Evolutionary conservation across 2,797 vertebrate genomes (phyloP).

Genomic region (Microctenopoma stevenorrisi): DNA sequence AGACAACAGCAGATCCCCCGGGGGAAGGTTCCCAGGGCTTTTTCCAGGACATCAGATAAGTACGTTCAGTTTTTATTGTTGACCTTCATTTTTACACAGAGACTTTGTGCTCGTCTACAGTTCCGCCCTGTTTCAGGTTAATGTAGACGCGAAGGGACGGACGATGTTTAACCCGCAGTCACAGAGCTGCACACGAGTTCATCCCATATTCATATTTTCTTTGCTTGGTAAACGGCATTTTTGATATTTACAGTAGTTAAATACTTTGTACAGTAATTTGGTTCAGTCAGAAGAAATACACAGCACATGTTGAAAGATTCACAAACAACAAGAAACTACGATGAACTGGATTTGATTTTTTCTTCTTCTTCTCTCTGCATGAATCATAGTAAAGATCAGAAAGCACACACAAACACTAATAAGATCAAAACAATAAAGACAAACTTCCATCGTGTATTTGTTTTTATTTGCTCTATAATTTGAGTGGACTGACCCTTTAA

Average conservation of each 20-base stretch:
- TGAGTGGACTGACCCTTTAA: conserved; percentile 14
- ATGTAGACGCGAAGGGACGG: conserved; percentile 1
- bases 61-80: conserved; percentile 32
- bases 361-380: no score
- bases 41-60: conserved; percentile 65
- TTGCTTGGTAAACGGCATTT: no score
- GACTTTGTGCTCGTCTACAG: conserved; percentile 21
- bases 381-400: no score
- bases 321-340: no score
- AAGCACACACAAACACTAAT: no score
- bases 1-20: conserved; percentile 38
- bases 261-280: not conserved
- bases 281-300: no score
- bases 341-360: no score
- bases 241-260: not conserved
- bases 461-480: not conserved
- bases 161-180: not conserved
- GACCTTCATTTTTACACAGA: conserved; percentile 27
- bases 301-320: no score
- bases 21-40: conserved; percentile 32
- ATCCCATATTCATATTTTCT: not conserved
- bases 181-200: not conserved
- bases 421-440: not conserved
- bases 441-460: not conserved
- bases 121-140: conserved; percentile 13